Evolutionary conservation across 92 coral and sea anemone species (phyloP), one percentile per base, ranked within the genome.

Genomic region (Chrysogorgia sp.): DNA sequence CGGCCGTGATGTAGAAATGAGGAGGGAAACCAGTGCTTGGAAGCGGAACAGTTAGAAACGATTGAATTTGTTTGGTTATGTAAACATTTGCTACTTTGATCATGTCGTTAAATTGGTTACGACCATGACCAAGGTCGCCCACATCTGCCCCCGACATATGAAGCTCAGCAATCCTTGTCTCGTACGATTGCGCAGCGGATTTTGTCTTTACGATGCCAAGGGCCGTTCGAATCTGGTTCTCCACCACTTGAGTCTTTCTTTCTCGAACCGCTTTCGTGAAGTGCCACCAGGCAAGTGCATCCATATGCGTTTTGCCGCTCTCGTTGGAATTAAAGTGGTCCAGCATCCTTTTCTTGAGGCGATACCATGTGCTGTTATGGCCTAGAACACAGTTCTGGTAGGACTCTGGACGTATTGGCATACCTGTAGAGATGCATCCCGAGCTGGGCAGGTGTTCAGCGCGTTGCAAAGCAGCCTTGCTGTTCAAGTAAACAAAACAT

Each of bases 271-370:
- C 60, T 53, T 53, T 53, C 5, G 60, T 53, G 60, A 53, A 53
- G 28, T 53, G 60, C 60, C 60, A 53, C 60, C 60, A 53, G 21
- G 60, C 60, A 53, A 53, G 60, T 53, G 60, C 60, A 53, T 53
- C 60, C 60, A 53, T 53, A n/a, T 53, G 60, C 23, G 60, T 53
- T 23, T 23, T 53, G 60, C n/a, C n/a, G n/a, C 60, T 53, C 28
- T 53, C n/a, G n/a, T 17, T 53, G 60, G 7, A 53, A 53, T 23
- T 53, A n/a, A 53, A 53, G 60, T 53, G 60, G n/a, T 53, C 60
- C 6, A 53, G 17, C 60, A 53, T 53, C 28, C 60, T 53, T 17
- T 53, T 53, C n/a, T 53, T 53, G n/a, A 53, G 60, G 60, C 60
- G 60, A 53, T 53, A 53, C 60, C 60, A 53, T 23, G 28, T 23